Base-by-base conservation (phyloP, 2,797 vertebrate species). In the Scarus forsteni region DNA sequence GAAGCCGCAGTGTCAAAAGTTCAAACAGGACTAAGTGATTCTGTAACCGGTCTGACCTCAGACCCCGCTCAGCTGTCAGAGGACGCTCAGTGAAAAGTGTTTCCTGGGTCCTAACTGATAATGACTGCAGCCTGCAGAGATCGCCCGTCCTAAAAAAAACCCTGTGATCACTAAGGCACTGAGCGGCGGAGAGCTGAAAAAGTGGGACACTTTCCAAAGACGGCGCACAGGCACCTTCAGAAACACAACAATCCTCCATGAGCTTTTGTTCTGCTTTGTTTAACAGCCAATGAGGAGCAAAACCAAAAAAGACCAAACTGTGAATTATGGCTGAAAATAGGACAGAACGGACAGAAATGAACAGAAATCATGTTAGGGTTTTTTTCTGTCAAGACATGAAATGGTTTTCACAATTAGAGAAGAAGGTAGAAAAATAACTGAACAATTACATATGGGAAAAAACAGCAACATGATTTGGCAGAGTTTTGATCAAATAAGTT, bases 121-220 rank as follows among this genome's bases (percentile, higher is more conserved):
- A 75, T 53, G 84, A 70, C 80, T 58, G 77, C 63, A 65, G 83
- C 53, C 55, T 43, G 58, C 58, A 72, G 77, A 83, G 60, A 80
- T 74, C 11, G 70, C 60, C 73, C 15, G 13, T 73, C 77, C 67
- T 72, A 60, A 73, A 77, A 27, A 45, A 13, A 35, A n/a, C 52
- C 70, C 46, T 50, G 55, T 69, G 68, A 74, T 86, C 79, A 68
- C 51, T 63, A 65, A 84, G 58, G 68, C 59, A 50, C 56, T 62
- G 53, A 52, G 58, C 57, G 38, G 74, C 70, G 55, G 58, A 82
- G 70, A 54, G 40, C 19, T 18, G 49, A 72, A 77, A 34, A 84
- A 75, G 27, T 77, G 64, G 85, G 80, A 57, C 73, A 77, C 60
- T 72, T 82, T 79, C 79, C 57, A 84, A 51, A 79, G 76, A 85